These are phyloP conservation scores for Etheostoma perlongum DNA, from an alignment of 2,797 vertebrate species.

Conservation along the genomic window DNA sequence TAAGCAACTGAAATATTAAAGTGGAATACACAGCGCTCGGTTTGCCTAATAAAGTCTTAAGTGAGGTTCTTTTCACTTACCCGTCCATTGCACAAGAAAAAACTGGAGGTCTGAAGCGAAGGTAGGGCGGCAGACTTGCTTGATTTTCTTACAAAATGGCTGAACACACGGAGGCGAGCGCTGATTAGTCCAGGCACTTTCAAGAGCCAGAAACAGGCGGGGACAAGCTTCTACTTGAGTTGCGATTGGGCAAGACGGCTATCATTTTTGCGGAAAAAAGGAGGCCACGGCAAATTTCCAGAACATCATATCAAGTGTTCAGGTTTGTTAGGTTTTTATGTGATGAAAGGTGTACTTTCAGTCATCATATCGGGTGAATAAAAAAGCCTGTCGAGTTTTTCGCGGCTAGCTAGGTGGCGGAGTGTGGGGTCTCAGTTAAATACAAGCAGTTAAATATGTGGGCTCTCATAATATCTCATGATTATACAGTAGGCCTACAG, in stretches of 20 bases:
- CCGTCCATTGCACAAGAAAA: conserved; percentile 98
- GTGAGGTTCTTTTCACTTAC: conserved; percentile 86
- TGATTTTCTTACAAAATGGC: conserved; percentile 89
- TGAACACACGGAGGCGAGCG: conserved; percentile 76
- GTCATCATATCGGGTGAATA: too few species aligned
- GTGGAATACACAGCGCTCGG: fast-evolving
- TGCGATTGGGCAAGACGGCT: conserved; percentile 74
- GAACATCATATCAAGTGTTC: conserved; percentile 18
- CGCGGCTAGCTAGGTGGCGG: too few species aligned
- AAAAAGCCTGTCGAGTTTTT: not conserved
- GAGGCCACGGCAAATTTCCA: conserved; percentile 80
- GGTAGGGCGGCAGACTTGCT: conserved; percentile 81
- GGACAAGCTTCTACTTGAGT: not conserved
- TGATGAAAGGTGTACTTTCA: not conserved
- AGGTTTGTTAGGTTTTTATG: conserved; percentile 2
- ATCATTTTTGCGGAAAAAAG: conserved; percentile 66
- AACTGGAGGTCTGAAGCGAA: conserved; percentile 89
- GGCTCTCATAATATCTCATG: not conserved
- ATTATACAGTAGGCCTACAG: not conserved
- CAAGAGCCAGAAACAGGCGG: conserved; percentile 73
- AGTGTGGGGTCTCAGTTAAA: not conserved
- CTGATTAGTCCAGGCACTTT: conserved; percentile 78
- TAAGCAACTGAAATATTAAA: not conserved
- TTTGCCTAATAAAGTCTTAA: conserved; percentile 45
- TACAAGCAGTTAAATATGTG: not conserved